Base-by-base conservation (phyloP, 2,888 invertebrate species). In the Odontothrips loti region DNA sequence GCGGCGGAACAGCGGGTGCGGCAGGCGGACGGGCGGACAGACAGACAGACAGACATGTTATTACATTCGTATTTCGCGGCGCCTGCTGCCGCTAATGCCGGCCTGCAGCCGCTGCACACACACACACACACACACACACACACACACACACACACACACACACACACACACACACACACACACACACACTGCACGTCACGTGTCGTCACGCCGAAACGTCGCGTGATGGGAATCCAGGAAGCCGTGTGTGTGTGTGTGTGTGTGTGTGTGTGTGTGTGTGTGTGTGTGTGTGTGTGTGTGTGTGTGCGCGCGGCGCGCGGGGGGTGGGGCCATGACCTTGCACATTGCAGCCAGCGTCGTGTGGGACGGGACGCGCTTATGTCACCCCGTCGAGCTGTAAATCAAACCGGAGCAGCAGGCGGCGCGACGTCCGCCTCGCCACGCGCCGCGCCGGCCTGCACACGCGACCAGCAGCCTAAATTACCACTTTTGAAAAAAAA, bases 181-280 rank as follows among this genome's bases (percentile, higher is more conserved):
- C 51, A 51, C 51, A 51, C 51, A 58, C 58, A 1, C 51, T 58
- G 58, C 12, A 1, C 17, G 58, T 58, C 68, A 75, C 68, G 68
- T 11, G 68, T 75, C 68, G 68, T 75, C 68, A 75, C 68, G 68
- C 68, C 68, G 27, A 75, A 27, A 27, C 68, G 68, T 75, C 68
- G 68, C 68, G 68, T 75, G 68, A 75, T 27, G 68, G 27, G 68
- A 75, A 75, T 75, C 68, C 68, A 75, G 68, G 68, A 75, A 75
- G 68, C 68, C 68, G 68, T 11, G 27, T 27, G 58, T 43, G 34
- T 43, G 34, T 43, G 34, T 43, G 34, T 43, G 34, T 43, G 34
- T 43, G 34, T 43, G 34, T 43, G 34, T 43, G 34, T 43, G 34
- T 43, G 34, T 43, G 68, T 11, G 27, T 27, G 58, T 43, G 34